Evolutionary conservation across 2,888 invertebrate species (phyloP), one percentile per base, ranked within the genome.

Genomic region (Dendrolimus houi): DNA sequence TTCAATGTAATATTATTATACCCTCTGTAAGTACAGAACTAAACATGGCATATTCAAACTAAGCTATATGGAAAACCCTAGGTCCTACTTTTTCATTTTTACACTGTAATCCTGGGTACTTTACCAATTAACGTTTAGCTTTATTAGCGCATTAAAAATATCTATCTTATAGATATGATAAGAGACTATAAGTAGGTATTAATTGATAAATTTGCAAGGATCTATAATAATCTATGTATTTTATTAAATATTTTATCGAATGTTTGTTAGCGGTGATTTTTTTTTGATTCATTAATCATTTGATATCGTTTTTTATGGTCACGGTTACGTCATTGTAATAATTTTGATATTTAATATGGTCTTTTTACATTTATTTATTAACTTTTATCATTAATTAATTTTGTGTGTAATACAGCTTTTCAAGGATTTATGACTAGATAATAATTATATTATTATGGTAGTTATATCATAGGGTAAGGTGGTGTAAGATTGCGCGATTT

Each of bases 251-350:
- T 65, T 64, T 73, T 77, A 80, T 79, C 78, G 56, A 57, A 56
- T 62, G 57, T 64, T 67, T 67, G 60, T 63, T 62, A 62, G 78
- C 77, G 68, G 74, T 81, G 80, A 83, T 81, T 82, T 77, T 71
- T 67, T 69, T 71, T 74, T 71, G 71, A 65, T 65, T 65, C 64
- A 59, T 55, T 57, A 68, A 65, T 66, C 63, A 62, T 59, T 52
- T 57, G 56, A 60, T 63, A 66, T 69, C 58, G 9, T 41, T 57
- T 57, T 41, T 47, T 42, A 42, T 58, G 54, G 41, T 53, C 55
- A 29, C 14, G 59, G 53, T 56, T 57, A 60, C 59, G 57, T 58
- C 60, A 60, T 56, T 47, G 53, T 14, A 29, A 54, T 56, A 55
- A 56, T 59, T 56, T 40, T 17, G 9, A 14, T 52, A 53, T 52